Evolutionary conservation across 2,888 invertebrate species (phyloP), one percentile per base, ranked within the genome.

Genomic region (Tiphia femorata): DNA sequence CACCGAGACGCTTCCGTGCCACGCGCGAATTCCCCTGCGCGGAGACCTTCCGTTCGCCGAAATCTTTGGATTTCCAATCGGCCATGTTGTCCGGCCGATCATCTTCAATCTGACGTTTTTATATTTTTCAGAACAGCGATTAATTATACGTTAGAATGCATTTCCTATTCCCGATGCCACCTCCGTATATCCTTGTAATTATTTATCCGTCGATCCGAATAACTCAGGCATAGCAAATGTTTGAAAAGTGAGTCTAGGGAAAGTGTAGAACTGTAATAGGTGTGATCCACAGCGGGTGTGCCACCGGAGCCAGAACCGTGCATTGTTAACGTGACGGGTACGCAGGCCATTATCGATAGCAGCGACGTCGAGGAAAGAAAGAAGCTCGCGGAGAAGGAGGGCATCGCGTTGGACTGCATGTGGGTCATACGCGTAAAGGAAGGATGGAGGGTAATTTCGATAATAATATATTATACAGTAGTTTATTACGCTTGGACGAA

Each of bases 381-480:
- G 53, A 84, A 85, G 49, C 85, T 86, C 62, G 86, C 88, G 7
- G 84, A 82, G 51, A 82, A 85, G 44, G 85, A 88, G 71, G 86
- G 86, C 52, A 84, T 89, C 51, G 86, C 91, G 0, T 82, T 92
- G 41, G 92, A 92, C 77, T 93, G 93, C 80, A 88, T 92, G 79
- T 93, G 92, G 92, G 85, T 87, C 54, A 89, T 93, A 49, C 86
- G 85, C 12, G 92, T 92, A 1, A 82, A 85, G 49, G 84, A 86
- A 6, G 86, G 86, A 10, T 89, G 89, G 87, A 89, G 88, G 88
- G 92, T 92, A 71, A 79, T 84, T 10, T 27, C 25, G 23, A 12
- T 12, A 16, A 10, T n/a, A 5, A 42, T 14, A 14, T 42, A n/a
- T 2, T 3, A n/a, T 29, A 29, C 2, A 29, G 2, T 29, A 29